phyloP scores from a whole-genome alignment of 2,888 invertebrate genomes.

The Perithous albicinctus region DNA sequence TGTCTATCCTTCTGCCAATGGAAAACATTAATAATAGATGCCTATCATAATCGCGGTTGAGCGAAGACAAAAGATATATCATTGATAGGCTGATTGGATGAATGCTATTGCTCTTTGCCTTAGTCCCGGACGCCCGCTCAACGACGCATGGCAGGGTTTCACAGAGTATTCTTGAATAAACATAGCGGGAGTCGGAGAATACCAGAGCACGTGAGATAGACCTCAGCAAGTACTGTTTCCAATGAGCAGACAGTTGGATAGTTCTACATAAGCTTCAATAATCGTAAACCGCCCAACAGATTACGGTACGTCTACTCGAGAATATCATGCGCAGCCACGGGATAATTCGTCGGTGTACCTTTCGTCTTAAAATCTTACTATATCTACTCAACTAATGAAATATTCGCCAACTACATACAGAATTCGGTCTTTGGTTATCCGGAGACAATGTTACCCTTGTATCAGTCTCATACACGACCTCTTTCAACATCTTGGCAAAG shows the following conservation, averaged over 20 bases:
- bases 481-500: too few species aligned
- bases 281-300: slow-evolving; percentile 63
- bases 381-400: slow-evolving; percentile 26
- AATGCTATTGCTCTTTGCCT: slow-evolving; percentile 44
- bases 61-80: neutral
- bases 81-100: slow-evolving; percentile 52
- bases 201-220: slow-evolving; percentile 56
- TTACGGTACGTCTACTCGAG: slow-evolving; percentile 55
- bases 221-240: slow-evolving; percentile 56
- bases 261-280: slow-evolving; percentile 66
- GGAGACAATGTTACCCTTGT: neutral
- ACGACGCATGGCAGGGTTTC: neutral
- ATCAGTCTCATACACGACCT: too few species aligned
- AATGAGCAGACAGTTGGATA: slow-evolving; percentile 63
- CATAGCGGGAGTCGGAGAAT: slow-evolving; percentile 46
- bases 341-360: slow-evolving; percentile 30
- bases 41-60: neutral
- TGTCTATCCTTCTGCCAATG: neutral
- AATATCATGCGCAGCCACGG: slow-evolving; percentile 52
- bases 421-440: slow-evolving; percentile 18
- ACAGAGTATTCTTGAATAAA: slow-evolving; percentile 14
- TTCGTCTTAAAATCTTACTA: slow-evolving; percentile 21
- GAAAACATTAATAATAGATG: neutral
- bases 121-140: slow-evolving; percentile 1
- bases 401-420: neutral